Conservation (phyloP, 37 sponge, comb jelly and placozoan genomes). For the Aphrocallistes beatrix region DNA sequence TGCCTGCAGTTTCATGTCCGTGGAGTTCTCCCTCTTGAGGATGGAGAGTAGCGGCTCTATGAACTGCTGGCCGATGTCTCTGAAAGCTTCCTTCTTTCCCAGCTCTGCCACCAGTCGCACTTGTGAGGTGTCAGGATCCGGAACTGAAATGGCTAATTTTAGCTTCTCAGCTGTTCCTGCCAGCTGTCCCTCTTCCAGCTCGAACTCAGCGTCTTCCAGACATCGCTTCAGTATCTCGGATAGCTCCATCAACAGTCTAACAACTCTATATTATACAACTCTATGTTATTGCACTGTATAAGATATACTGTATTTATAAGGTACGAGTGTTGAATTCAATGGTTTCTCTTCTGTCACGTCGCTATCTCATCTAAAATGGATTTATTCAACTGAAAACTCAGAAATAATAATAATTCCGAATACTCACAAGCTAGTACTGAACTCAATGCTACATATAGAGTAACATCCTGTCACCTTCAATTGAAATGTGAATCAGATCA, state of each 20-base stretch:
- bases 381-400: too few relatives aligned
- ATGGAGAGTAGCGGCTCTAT: background rate
- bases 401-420: too few relatives aligned
- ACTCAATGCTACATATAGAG: too few relatives aligned
- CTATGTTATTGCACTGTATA: too few relatives aligned
- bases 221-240: background rate
- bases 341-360: too few relatives aligned
- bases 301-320: too few relatives aligned
- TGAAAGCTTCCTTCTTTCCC: background rate
- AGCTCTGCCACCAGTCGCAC: background rate
- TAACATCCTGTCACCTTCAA: too few relatives aligned
- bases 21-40: background rate
- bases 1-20: background rate
- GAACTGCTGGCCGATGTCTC: background rate
- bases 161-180: background rate
- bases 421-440: too few relatives aligned
- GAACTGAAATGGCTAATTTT: background rate
- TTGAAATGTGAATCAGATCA: too few relatives aligned
- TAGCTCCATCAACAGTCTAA: background rate
- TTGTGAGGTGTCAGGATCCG: background rate
- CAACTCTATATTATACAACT: too few relatives aligned
- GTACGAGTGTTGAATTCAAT: too few relatives aligned
- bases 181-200: background rate
- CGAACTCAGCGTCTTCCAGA: background rate
- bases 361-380: too few relatives aligned